Percentiles rank a stretch among this genome's conserved stretches.
Conservation (phyloP, 2,113 vertebrate genomes). For the Catharus bicknelli region DNA sequence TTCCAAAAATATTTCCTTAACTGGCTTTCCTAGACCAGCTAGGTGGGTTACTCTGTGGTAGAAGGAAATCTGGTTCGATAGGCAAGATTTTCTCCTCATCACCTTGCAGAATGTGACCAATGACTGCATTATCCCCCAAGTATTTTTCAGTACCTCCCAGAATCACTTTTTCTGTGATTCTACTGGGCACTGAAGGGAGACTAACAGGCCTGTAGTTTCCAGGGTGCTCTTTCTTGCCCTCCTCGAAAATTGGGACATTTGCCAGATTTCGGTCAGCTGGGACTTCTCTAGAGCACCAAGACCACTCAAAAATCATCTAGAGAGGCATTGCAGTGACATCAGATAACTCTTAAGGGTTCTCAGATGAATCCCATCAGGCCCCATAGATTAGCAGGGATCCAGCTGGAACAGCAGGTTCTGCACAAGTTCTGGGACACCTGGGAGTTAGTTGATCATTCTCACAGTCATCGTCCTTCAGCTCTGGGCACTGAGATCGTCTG, state of each 20-base stretch:
- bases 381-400: not conserved
- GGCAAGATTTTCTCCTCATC: not conserved
- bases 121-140: not conserved
- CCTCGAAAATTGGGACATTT: not conserved
- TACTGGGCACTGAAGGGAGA: not conserved
- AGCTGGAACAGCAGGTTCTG: not conserved
- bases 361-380: not conserved
- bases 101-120: fast-evolving
- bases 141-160: not conserved
- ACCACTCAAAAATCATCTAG: not conserved
- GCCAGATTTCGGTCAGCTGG: not conserved
- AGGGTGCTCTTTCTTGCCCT: not conserved
- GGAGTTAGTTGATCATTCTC: not conserved
- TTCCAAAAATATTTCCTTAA: not conserved
- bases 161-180: not conserved
- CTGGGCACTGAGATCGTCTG: not conserved
- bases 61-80: not conserved
- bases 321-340: not conserved
- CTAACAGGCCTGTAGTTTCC: not conserved
- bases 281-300: not conserved
- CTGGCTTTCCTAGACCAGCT: not conserved
- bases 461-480: not conserved
- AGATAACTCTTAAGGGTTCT: not conserved
- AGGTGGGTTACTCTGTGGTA: not conserved
- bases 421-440: not conserved